phyloP scores from a whole-genome alignment of 2,113 vertebrate genomes.

The Puffinus mauretanicus region DNA sequence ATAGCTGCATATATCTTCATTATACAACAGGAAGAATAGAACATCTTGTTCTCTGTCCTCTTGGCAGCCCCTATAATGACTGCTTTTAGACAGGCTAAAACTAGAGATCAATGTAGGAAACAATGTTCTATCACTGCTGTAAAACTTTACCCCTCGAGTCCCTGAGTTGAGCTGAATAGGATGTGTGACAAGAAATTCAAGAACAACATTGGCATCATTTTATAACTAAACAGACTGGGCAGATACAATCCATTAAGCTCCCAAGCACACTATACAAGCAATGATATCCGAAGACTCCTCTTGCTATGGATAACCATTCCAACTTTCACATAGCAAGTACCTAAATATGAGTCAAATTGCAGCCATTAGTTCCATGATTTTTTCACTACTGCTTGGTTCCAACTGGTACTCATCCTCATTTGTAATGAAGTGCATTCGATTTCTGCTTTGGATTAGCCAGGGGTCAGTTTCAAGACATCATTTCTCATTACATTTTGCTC shows the following conservation, averaged over 20 bases:
- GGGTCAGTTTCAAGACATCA: background rate
- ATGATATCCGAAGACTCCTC: background rate
- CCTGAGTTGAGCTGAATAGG: background rate
- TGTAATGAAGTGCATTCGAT: background rate
- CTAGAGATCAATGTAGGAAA: background rate
- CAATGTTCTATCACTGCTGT: background rate
- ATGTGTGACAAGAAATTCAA: background rate
- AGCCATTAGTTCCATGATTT: background rate
- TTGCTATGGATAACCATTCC: background rate
- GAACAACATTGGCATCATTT: background rate
- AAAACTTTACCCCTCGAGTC: background rate
- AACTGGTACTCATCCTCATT: background rate
- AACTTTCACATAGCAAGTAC: background rate
- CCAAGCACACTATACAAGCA: background rate
- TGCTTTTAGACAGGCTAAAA: background rate
- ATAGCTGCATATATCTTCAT: conserved; percentile 19
- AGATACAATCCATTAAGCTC: background rate
- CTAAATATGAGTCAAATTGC: background rate
- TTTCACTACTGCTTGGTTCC: background rate
- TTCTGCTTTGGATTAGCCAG: background rate
- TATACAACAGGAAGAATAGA: background rate
- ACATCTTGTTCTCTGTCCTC: background rate
- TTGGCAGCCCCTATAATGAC: background rate
- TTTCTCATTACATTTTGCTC: background rate
- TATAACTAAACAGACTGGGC: background rate